Conservation (phyloP, 2,113 vertebrate species). For the Montifringilla adamsi region DNA sequence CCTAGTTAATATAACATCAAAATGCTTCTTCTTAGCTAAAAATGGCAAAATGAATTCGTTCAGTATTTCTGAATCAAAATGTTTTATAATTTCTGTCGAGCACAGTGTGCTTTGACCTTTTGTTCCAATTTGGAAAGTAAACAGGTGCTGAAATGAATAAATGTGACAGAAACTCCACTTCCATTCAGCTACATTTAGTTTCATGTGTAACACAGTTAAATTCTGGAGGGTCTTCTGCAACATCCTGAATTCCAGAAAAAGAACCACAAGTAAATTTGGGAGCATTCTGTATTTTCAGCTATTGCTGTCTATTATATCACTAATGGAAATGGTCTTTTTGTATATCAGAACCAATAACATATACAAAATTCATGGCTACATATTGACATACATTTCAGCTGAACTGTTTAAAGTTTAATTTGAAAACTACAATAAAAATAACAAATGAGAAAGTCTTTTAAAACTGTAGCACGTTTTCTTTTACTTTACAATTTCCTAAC, state of each 20-base stretch:
- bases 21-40: background rate
- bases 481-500: background rate
- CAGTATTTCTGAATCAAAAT: background rate
- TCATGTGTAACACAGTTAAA: background rate
- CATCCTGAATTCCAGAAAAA: background rate
- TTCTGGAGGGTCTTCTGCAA: background rate
- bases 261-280: background rate
- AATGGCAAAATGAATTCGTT: background rate
- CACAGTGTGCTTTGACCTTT: background rate
- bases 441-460: background rate
- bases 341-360: background rate
- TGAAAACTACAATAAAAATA: background rate
- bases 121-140: conserved; percentile 4
- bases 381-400: background rate
- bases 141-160: background rate
- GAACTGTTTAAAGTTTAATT: background rate
- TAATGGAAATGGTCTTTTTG: background rate
- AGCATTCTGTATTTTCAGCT: background rate
- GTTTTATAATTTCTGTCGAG: background rate
- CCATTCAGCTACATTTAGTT: background rate
- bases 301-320: background rate
- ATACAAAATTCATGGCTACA: background rate
- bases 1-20: background rate
- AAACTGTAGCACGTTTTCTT: background rate
- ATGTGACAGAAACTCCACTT: background rate